phyloP scores from a whole-genome alignment of 2,797 vertebrate species.

The Siniperca undulata region DNA sequence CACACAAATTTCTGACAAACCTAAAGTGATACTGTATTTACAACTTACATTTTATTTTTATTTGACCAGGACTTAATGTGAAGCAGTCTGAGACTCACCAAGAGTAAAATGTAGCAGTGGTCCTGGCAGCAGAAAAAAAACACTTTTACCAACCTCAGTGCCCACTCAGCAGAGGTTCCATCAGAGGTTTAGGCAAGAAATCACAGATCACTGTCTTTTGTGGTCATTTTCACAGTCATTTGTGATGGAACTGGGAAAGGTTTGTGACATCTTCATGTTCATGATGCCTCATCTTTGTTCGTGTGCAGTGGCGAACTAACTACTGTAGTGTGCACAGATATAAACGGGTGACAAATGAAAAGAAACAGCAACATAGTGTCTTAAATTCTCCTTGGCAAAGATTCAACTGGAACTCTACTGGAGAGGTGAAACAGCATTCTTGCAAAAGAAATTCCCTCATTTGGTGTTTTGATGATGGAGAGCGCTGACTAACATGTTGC shows the following conservation, averaged over 20 bases:
- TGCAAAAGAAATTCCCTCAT: not conserved
- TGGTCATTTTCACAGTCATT: not conserved
- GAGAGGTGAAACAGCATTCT: not conserved
- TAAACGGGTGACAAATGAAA: not conserved
- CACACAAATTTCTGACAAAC: conserved; percentile 8
- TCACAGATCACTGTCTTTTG: too few species aligned
- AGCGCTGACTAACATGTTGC: not conserved
- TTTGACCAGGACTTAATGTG: not conserved
- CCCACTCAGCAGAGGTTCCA: not conserved
- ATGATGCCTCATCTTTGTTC: not conserved
- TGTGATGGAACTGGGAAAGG: not conserved
- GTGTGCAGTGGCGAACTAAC: not conserved
- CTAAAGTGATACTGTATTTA: not conserved
- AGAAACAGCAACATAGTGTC: too few species aligned
- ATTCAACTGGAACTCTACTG: not conserved
- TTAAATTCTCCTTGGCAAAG: too few species aligned
- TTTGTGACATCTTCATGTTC: not conserved
- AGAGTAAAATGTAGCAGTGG: not conserved
- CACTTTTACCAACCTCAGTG: not conserved
- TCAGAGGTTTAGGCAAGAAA: not conserved
- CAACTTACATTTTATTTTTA: not conserved
- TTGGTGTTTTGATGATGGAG: not conserved
- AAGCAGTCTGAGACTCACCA: not conserved
- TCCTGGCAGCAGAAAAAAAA: not conserved
- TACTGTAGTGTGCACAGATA: not conserved